Evolutionary conservation across 2,113 vertebrate genomes (phyloP), one percentile per base, ranked within the genome.

Genomic region (Xenopus borealis): DNA sequence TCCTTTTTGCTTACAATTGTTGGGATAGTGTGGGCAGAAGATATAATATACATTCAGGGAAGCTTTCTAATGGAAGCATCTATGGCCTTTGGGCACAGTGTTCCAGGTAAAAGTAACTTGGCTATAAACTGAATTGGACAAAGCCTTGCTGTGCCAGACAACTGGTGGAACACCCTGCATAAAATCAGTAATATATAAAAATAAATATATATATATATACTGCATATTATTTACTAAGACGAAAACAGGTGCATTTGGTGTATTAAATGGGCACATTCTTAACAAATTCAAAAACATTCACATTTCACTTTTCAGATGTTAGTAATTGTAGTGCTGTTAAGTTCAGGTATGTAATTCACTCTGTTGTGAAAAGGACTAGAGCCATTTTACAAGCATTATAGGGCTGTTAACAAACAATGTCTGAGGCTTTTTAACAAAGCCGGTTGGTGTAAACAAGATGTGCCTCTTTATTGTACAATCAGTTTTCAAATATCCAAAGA

Each of bases 391-490:
- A 55, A 14, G 18, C 9, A 14, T 61, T 61, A 61, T 58, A 19
- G 58, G 27, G 18, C 19, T 10, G 7, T 61, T 27, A 23, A 18
- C 58, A 61, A 61, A 61, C 47, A 50, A 23, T 27, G 20, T 27
- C 3, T 23, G 2, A 20, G 19, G 20, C 58, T 16, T 66, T 46
- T 63, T 33, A 64, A 63, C 13, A 63, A 52, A 70, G 23, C 50
- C 23, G 47, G 12, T 45, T 64, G 67, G 59, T 77, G 74, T 77
- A 77, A 77, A 77, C 74, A 77, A 70, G 59, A 77, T 45, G 66
- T 77, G 74, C 61, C 47, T 70, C 59, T 76, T 76, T 77, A 77
- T 77, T 77, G 33, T 77, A 77, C 67, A 77, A 57, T 66, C 70
- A 58, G n/a, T 75, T 20, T 14, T 69, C 65, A 75, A 45, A 69